Conservation (phyloP, 92 coral and sea anemone genomes). For the Phymanthus crucifer region DNA sequence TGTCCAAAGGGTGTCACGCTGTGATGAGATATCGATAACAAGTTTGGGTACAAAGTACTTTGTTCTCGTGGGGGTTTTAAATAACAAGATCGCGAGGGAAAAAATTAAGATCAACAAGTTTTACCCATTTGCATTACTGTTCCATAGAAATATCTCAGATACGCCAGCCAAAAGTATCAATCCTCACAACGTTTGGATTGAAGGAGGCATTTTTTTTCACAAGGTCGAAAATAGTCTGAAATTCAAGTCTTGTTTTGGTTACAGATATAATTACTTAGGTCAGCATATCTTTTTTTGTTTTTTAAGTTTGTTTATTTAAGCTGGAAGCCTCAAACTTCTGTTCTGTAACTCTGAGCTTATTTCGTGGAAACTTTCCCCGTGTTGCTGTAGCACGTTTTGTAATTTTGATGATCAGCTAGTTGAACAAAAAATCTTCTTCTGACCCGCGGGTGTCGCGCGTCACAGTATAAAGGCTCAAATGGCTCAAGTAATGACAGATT, state of each 20-base stretch:
- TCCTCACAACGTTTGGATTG: not conserved
- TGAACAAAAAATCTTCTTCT: not conserved
- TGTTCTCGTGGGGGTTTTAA: slow-evolving; percentile 1
- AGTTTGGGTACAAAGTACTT: slow-evolving; percentile 27
- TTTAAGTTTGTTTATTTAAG: slow-evolving; percentile 1
- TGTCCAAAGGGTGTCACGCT: slow-evolving; percentile 30
- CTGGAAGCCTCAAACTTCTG: not conserved
- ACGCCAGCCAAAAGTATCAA: not conserved
- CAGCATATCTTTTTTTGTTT: not conserved
- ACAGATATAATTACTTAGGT: not conserved
- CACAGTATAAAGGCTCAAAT: not conserved
- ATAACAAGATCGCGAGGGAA: not conserved
- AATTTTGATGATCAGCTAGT: not conserved
- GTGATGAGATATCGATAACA: slow-evolving; percentile 15
- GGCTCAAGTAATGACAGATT: slow-evolving; percentile 13
- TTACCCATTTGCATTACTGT: not conserved
- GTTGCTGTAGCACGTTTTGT: not conserved
- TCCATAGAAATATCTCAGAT: not conserved
- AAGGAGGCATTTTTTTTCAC: not conserved
- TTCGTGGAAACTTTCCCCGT: not conserved
- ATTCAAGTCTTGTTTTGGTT: not conserved
- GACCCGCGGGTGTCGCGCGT: slow-evolving; percentile 1
- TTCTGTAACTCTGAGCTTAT: not conserved
- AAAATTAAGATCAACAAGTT: too few relatives aligned
- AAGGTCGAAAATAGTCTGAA: not conserved